Conservation (phyloP, 2,797 vertebrate species). For the Argya squamiceps region DNA sequence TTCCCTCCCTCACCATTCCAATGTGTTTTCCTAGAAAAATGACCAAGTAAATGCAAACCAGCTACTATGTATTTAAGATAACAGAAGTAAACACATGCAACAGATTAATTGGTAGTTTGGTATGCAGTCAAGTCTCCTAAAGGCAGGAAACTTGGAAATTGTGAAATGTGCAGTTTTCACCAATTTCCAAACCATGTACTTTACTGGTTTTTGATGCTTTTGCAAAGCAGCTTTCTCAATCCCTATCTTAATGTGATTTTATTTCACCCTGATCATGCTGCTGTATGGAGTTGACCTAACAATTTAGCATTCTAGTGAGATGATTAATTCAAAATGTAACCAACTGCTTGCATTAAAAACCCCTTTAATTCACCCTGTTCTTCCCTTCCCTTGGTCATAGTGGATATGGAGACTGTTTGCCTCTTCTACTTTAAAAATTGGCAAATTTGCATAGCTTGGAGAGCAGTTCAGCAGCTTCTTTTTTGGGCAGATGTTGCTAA, state of each 20-base stretch:
- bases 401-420: neutral
- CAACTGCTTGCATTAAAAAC: neutral
- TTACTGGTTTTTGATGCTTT: neutral
- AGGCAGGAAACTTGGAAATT: neutral
- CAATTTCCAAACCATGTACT: neutral
- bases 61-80: neutral
- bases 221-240: neutral
- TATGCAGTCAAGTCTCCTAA: neutral
- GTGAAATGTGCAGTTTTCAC: neutral
- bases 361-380: neutral
- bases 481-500: neutral
- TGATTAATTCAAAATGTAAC: neutral
- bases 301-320: neutral
- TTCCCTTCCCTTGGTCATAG: neutral
- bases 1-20: neutral
- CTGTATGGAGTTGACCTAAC: neutral
- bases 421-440: neutral
- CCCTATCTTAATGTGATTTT: neutral
- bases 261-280: neutral
- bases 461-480: neutral
- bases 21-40: neutral
- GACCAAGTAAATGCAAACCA: neutral
- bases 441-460: neutral
- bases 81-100: neutral
- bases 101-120: neutral